Evolutionary conservation across 2,888 invertebrate species (phyloP), one percentile per base, ranked within the genome.

Genomic region (Ceramica pisi): DNA sequence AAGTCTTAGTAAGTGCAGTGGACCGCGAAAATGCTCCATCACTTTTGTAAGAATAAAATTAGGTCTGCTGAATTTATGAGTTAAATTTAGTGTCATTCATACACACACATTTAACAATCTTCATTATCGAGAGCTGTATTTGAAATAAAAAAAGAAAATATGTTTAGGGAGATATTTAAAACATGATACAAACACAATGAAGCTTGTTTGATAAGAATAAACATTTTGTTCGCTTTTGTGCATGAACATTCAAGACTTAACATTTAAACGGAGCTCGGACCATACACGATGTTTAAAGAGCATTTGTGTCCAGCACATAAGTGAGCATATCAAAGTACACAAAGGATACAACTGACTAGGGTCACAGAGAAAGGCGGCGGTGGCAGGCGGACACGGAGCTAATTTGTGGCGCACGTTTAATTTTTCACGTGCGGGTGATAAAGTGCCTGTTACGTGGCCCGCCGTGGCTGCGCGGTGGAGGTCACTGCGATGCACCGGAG

Each of bases 361-460:
- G 26, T 23, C 23, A 23, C 23, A 59, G 12, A 59, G 23, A 5
- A 51, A 16, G 2, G 14, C n/a, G 50, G 51, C 26, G 60, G 51
- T 19, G n/a, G 31, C n/a, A 23, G 70, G 9, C 41, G 21, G 57
- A 60, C 55, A 51, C 44, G n/a, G 44, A 63, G 62, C 62, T 65
- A 48, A 60, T 63, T 66, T 53, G 21, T 44, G 62, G 51, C 44
- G 31, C 46, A 44, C 51, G 57, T 48, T 62, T 66, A 21, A 78
- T 66, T 78, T 78, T 78, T 78, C 79, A 71, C 79, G 57, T 53
- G 50, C 50, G 31, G 44, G 46, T 67, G 56, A 53, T 74, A 65
- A 60, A 79, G 60, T 60, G 48, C 14, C 35, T 9, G 48, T 67
- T 31, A 53, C 60, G 50, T 59, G 38, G 59, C 12, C 31, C 31